These are phyloP conservation scores for Scyliorhinus canicula DNA, from an alignment of 2,797 vertebrate genomes.

Conservation along the genomic window DNA sequence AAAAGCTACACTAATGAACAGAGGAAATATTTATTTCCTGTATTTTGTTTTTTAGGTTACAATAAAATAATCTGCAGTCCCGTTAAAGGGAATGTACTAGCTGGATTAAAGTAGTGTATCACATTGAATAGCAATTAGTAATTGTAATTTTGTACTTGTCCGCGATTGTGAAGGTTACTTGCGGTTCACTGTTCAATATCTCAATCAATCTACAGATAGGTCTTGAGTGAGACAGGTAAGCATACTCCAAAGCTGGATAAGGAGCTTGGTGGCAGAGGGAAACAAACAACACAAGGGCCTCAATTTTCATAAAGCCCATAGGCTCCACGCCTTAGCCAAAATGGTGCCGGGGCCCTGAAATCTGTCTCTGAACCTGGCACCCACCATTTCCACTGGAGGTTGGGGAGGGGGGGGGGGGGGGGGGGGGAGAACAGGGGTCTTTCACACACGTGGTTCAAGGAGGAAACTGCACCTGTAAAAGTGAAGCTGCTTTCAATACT, in stretches of 20 bases:
- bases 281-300: background rate
- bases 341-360: too few relatives aligned
- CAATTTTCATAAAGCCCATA: too few relatives aligned
- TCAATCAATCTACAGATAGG: background rate
- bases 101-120: background rate
- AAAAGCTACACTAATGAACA: background rate
- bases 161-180: background rate
- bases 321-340: too few relatives aligned
- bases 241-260: background rate
- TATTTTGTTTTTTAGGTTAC: background rate
- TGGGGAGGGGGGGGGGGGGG: too few relatives aligned
- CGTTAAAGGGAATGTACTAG: background rate
- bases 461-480: too few relatives aligned
- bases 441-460: too few relatives aligned
- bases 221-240: background rate
- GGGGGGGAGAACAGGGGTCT: too few relatives aligned
- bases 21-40: background rate
- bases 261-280: background rate
- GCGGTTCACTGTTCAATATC: background rate
- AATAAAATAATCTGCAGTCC: conserved; percentile 11
- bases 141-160: background rate
- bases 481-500: too few relatives aligned
- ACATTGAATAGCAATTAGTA: background rate
- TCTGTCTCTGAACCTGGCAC: too few relatives aligned
- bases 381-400: too few relatives aligned